Percentiles rank a stretch among this genome's conserved stretches.
Evolutionary conservation across 92 coral and sea anemone genomes (phyloP).

Genomic region (Epizoanthus rinbou): DNA sequence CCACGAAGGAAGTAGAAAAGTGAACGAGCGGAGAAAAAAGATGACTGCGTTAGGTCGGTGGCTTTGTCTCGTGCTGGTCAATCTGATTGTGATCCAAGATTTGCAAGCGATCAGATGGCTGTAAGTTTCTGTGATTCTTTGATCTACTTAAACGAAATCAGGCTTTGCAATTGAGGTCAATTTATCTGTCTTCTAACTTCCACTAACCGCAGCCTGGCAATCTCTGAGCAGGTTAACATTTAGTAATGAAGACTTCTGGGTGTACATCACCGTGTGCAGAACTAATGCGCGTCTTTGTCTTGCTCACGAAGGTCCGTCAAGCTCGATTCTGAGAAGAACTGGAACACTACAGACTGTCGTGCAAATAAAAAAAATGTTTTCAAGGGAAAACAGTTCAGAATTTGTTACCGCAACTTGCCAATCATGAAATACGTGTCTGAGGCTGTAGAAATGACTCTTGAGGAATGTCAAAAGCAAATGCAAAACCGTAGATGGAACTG

Average conservation of each 20-base stretch:
- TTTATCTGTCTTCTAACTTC: neutral
- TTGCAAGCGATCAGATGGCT: slow-evolving; percentile 75
- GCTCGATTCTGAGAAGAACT: slow-evolving; percentile 45
- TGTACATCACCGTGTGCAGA: neutral
- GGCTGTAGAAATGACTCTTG: slow-evolving; percentile 75
- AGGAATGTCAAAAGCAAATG: slow-evolving; percentile 71
- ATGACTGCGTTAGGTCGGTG: slow-evolving; percentile 14
- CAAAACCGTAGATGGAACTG: slow-evolving; percentile 87
- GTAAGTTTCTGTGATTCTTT: slow-evolving; percentile 53
- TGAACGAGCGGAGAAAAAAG: neutral
- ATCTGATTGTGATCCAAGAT: slow-evolving; percentile 36
- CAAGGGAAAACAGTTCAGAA: slow-evolving; percentile 65
- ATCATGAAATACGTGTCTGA: slow-evolving; percentile 85
- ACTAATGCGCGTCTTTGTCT: slow-evolving; percentile 16
- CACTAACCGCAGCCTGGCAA: too few species aligned
- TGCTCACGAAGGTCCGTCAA: slow-evolving; percentile 45
- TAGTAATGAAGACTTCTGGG: neutral
- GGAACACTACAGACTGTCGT: slow-evolving; percentile 70
- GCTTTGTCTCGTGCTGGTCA: neutral
- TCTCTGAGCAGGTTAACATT: neutral
- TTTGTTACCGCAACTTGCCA: slow-evolving; percentile 65
- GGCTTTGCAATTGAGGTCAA: slow-evolving; percentile 6
- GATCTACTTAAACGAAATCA: slow-evolving; percentile 7
- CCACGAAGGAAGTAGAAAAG: neutral
- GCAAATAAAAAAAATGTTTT: slow-evolving; percentile 56